A percentile compares a stretch with the other conserved stretches of the same genome.
Evolutionary conservation across 2,113 vertebrate genomes (phyloP).

Genomic region (Melanerpes aurifrons): DNA sequence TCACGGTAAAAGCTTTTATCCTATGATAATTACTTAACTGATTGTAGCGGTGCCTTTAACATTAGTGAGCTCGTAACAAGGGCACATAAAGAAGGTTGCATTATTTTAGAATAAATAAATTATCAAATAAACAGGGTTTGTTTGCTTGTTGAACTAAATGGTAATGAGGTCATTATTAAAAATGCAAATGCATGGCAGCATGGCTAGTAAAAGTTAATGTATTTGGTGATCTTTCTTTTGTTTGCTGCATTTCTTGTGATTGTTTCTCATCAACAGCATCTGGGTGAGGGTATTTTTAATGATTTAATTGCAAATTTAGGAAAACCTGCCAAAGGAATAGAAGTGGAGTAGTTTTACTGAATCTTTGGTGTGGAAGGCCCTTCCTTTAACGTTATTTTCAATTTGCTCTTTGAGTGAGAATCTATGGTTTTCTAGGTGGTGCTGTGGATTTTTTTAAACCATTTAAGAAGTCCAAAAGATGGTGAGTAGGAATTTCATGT

Average conservation of each 20-base stretch:
- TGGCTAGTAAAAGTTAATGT: slow-evolving; percentile 40
- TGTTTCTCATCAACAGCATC: slow-evolving; percentile 13
- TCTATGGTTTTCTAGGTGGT: background rate
- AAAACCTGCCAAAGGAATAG: background rate
- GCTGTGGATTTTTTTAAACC: background rate
- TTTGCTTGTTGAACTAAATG: slow-evolving; percentile 45
- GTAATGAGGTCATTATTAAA: slow-evolving; percentile 69
- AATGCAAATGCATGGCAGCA: slow-evolving; percentile 40
- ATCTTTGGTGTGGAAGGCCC: background rate
- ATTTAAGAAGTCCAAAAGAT: background rate
- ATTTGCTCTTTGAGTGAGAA: background rate
- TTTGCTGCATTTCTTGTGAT: slow-evolving; percentile 18
- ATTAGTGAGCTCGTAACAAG: slow-evolving; percentile 53
- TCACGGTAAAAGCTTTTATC: slow-evolving; percentile 89
- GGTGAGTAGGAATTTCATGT: background rate
- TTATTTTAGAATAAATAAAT: slow-evolving; percentile 62
- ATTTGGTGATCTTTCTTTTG: slow-evolving; percentile 61
- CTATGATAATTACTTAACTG: slow-evolving; percentile 89
- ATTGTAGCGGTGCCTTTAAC: slow-evolving; percentile 78
- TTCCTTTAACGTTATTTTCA: background rate
- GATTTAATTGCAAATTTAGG: slow-evolving; percentile 39
- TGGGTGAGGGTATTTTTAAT: slow-evolving; percentile 23
- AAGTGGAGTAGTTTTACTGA: background rate
- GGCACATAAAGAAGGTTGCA: slow-evolving; percentile 1
- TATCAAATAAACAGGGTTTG: slow-evolving; percentile 50